phyloP scores from a whole-genome alignment of 2,888 invertebrate genomes.

The Emesis russula region DNA sequence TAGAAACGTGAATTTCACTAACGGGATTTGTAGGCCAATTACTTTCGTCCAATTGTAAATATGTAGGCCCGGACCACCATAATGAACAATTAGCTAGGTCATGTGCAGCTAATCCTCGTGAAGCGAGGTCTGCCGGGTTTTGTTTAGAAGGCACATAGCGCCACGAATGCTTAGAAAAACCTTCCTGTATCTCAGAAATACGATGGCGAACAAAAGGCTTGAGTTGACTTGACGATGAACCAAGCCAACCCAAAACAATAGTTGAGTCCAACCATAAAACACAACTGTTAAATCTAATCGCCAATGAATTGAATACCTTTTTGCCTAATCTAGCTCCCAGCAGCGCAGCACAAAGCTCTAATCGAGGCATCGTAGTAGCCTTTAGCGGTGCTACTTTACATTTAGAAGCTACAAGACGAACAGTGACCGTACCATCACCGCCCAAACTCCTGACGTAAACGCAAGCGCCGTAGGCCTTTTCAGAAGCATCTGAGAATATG shows the following conservation, averaged over 20 bases:
- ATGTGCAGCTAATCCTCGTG: slow-evolving; percentile 19
- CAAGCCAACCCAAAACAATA: slow-evolving; percentile 85
- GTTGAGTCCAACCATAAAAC: slow-evolving; percentile 85
- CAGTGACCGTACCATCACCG: not conserved
- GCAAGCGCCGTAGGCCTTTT: slow-evolving; percentile 25
- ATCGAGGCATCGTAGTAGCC: slow-evolving; percentile 75
- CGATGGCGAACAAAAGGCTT: slow-evolving; percentile 83
- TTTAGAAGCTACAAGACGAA: slow-evolving; percentile 75
- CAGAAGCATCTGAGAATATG: slow-evolving; percentile 17
- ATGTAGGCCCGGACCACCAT: not conserved
- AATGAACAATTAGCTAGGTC: not conserved
- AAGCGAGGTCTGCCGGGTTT: slow-evolving; percentile 86
- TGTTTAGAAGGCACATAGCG: slow-evolving; percentile 80
- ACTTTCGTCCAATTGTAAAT: not conserved
- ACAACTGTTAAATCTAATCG: slow-evolving; percentile 24
- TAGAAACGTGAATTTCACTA: not conserved
- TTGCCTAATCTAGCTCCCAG: slow-evolving; percentile 75
- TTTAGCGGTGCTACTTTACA: slow-evolving; percentile 81
- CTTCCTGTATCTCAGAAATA: slow-evolving; percentile 85
- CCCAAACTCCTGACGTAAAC: not conserved
- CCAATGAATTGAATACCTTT: slow-evolving; percentile 71
- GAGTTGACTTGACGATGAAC: slow-evolving; percentile 53
- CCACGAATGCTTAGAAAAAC: slow-evolving; percentile 67
- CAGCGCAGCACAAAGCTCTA: slow-evolving; percentile 87
- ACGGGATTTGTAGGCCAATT: not conserved